These are phyloP conservation scores for Scortum barcoo DNA, from an alignment of 2,113 vertebrate species.

Conservation along the genomic window DNA sequence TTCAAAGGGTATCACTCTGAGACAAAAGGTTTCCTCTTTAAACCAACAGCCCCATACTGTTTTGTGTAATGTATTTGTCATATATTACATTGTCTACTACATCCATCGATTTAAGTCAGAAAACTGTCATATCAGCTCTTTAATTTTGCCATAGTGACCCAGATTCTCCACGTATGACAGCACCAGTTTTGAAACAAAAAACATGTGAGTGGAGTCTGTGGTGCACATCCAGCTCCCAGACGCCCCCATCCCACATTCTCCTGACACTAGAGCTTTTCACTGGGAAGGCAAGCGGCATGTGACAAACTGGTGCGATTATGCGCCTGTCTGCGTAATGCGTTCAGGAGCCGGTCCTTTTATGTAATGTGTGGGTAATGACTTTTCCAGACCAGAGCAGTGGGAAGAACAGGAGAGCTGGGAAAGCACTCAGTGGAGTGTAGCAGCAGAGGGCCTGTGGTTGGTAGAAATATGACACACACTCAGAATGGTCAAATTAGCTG, in stretches of 20 bases:
- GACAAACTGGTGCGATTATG: slow-evolving; percentile 60
- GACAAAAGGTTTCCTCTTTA: neutral
- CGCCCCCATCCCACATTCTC: slow-evolving; percentile 25
- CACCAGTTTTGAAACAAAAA: slow-evolving; percentile 1
- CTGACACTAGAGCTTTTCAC: slow-evolving; percentile 33
- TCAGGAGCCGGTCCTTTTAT: slow-evolving; percentile 61
- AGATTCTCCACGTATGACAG: slow-evolving; percentile 58
- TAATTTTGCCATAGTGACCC: slow-evolving; percentile 24
- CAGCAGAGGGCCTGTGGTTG: slow-evolving; percentile 42
- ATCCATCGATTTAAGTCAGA: neutral
- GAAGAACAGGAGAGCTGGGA: slow-evolving; percentile 41
- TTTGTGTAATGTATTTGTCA: neutral
- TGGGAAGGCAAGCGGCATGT: slow-evolving; percentile 32
- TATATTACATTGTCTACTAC: neutral
- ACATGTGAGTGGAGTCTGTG: slow-evolving; percentile 17
- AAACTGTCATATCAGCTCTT: neutral
- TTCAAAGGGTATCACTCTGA: neutral
- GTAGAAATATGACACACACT: slow-evolving; percentile 25
- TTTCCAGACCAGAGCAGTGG: slow-evolving; percentile 46
- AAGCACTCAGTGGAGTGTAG: slow-evolving; percentile 33
- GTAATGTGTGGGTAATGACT: slow-evolving; percentile 73
- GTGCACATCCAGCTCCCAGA: slow-evolving; percentile 26
- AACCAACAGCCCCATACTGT: neutral
- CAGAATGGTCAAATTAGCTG: neutral
- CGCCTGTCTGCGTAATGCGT: slow-evolving; percentile 60